A percentile compares a stretch with the other conserved stretches of the same genome.
Evolutionary conservation across 2,113 vertebrate species (phyloP).

Genomic region (Columba livia): DNA sequence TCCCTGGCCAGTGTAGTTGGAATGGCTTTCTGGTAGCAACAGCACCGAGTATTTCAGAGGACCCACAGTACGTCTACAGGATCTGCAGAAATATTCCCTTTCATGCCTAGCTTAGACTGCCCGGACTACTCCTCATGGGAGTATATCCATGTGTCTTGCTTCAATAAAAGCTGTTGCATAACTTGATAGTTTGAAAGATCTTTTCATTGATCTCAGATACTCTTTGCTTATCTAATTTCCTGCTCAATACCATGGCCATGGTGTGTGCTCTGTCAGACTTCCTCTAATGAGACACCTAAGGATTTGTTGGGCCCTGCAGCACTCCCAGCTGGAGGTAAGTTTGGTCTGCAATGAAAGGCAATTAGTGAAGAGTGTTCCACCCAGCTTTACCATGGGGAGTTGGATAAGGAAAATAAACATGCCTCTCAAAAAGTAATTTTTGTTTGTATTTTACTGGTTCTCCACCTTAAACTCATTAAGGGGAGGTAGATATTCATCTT

Average conservation of each 20-base stretch:
- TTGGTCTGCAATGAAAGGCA: not conserved
- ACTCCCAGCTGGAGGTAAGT: not conserved
- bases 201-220: not conserved
- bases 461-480: not conserved
- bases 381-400: not conserved
- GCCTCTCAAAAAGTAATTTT: not conserved
- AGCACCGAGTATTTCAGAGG: not conserved
- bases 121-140: not conserved
- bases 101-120: not conserved
- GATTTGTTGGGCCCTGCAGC: not conserved
- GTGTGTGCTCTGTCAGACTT: not conserved
- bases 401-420: not conserved
- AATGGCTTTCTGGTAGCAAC: not conserved
- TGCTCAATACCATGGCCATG: not conserved
- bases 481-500: not conserved
- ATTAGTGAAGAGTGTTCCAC: not conserved
- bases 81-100: not conserved
- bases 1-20: not conserved
- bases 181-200: not conserved
- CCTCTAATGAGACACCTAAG: not conserved
- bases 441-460: not conserved
- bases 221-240: not conserved
- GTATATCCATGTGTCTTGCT: not conserved
- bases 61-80: not conserved
- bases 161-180: not conserved